Evolutionary conservation across 2,888 invertebrate species (phyloP), one percentile per base, ranked within the genome.

Genomic region (Drosophila pegasa): DNA sequence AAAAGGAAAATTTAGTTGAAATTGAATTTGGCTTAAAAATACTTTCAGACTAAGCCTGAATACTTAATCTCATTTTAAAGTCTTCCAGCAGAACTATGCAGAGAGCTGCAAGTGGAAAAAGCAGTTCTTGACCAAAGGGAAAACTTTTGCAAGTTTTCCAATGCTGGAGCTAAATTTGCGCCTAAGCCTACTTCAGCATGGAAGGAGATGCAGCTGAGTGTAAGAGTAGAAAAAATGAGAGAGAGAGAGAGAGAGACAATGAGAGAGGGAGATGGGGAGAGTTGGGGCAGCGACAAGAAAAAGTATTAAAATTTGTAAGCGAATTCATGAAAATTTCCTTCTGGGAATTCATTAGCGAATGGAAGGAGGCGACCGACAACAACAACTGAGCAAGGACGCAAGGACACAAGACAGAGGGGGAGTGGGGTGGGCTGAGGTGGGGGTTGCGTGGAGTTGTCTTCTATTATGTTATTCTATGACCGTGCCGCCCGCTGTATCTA

Each of bases 331-430:
- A 75, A 83, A 83, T 80, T 88, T 87, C 85, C 85, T 78, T 78
- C 65, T 69, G 90, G 89, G 89, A 89, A 87, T 90, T 89, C 89
- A 89, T 89, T 89, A 89, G 87, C 76, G 37, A n/a, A 20, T 48
- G 57, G 58, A 33, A 29, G 41, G 55, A 27, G 54, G 20, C 47
- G 16, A 47, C 33, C 54, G 27, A 52, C 52, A 27, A 29, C 37
- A 14, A 43, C 55, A 64, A 59, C 16, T 38, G 61, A 57, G 35
- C 61, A 58, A 62, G 59, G 29, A 62, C 25, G 41, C 52, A 61
- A 59, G 51, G 73, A 35, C 33, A 35, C 47, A 48, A 48, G 29
- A 7, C 71, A 51, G 65, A 62, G 45, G 48, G 59, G 71, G 52
- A 31, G 29, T 29, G 29, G 43, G 63, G 61, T 25, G 5, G 25